Percentiles rank a stretch among this genome's conserved stretches.
phyloP scores from a whole-genome alignment of 2,113 vertebrate species.

The Choloepus hoffmanni region DNA sequence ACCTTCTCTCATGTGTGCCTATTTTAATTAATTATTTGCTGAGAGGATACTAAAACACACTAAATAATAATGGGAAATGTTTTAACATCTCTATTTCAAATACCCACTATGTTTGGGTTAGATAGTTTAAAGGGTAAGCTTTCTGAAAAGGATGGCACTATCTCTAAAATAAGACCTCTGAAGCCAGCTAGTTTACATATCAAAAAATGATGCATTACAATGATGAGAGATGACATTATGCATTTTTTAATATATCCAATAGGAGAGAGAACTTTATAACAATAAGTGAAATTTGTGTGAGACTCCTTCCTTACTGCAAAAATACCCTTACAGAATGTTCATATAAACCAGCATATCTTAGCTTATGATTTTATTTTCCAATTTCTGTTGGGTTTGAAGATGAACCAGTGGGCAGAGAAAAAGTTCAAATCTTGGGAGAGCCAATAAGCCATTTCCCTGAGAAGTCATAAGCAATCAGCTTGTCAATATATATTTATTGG shows the following conservation, averaged over 20 bases:
- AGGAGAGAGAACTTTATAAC: neutral
- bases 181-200: neutral
- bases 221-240: neutral
- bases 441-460: neutral
- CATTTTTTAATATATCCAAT: neutral
- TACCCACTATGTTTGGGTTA: neutral
- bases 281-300: neutral
- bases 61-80: neutral
- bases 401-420: neutral
- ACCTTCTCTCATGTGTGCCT: neutral
- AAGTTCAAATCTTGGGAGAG: neutral
- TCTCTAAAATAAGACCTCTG: neutral
- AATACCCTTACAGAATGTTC: neutral
- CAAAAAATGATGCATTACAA: neutral
- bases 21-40: neutral
- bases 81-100: neutral
- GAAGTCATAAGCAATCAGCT: neutral
- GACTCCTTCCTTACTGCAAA: neutral
- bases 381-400: neutral
- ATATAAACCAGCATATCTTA: neutral
- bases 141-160: neutral
- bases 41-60: neutral
- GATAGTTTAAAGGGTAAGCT: neutral
- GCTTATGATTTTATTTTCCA: neutral
- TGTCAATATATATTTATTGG: neutral